phyloP scores from a whole-genome alignment of 2,888 invertebrate species.

The Vannuccia rotundouncinata region DNA sequence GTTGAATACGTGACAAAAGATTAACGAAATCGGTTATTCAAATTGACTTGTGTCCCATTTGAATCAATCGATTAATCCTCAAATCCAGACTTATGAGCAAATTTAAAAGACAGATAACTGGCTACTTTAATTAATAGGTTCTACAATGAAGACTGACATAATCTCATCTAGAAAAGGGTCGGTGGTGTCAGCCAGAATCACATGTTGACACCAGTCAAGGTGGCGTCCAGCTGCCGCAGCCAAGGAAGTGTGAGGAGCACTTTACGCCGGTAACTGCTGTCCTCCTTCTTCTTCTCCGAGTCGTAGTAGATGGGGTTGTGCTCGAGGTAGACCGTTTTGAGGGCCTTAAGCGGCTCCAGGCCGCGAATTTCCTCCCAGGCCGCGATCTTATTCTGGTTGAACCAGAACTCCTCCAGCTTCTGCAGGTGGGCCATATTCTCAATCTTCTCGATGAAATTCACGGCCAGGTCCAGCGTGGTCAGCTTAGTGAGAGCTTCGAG shows the following conservation, averaged over 20 bases:
- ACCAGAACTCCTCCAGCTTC: slow-evolving; percentile 89
- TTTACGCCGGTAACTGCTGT: slow-evolving; percentile 81
- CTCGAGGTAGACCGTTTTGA: slow-evolving; percentile 80
- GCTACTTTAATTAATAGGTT: too few species aligned
- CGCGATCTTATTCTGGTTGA: slow-evolving; percentile 79
- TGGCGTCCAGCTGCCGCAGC: slow-evolving; percentile 88
- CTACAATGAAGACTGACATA: too few species aligned
- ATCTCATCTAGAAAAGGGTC: too few species aligned
- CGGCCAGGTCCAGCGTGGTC: slow-evolving; percentile 80
- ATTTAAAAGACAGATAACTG: too few species aligned
- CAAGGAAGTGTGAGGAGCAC: slow-evolving; percentile 77
- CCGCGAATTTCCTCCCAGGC: slow-evolving; percentile 76
- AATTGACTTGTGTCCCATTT: too few species aligned
- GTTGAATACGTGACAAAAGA: too few species aligned
- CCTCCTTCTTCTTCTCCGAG: slow-evolving; percentile 57
- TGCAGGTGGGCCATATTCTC: slow-evolving; percentile 70
- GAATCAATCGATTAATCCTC: too few species aligned
- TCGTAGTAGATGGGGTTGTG: slow-evolving; percentile 70
- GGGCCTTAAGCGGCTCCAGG: slow-evolving; percentile 60
- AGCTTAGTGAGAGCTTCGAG: slow-evolving; percentile 61
- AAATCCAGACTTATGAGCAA: too few species aligned
- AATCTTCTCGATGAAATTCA: slow-evolving; percentile 73
- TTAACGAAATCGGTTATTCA: too few species aligned
- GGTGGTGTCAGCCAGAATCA: neutral
- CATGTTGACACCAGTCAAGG: slow-evolving; percentile 53